phyloP scores from a whole-genome alignment of 2,888 invertebrate genomes.

The Uropetala carovei region DNA sequence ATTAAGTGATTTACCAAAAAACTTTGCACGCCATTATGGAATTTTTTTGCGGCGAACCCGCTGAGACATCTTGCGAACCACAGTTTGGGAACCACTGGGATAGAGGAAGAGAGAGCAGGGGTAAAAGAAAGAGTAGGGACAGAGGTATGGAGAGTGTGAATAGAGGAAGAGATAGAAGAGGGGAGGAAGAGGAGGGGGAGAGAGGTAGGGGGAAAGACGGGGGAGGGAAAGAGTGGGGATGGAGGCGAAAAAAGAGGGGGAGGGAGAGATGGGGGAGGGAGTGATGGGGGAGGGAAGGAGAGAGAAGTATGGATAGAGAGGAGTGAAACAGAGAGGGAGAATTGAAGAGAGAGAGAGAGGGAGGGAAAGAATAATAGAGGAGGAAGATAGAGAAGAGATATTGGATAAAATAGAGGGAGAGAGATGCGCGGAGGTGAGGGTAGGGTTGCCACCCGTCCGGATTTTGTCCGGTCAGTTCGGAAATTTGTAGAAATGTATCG shows the following conservation, averaged over 20 bases:
- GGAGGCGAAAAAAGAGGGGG: not conserved
- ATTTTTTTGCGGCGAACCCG: no score
- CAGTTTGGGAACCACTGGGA: no score
- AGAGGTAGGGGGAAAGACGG: not conserved
- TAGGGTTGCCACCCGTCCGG: no score
- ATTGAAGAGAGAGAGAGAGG: not conserved
- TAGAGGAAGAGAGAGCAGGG: not conserved
- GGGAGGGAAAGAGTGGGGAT: not conserved
- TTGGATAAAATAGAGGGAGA: no score
- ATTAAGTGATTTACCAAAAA: no score
- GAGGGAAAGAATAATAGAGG: not conserved
- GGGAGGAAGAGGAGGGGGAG: not conserved
- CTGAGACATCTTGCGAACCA: no score
- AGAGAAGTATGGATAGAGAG: not conserved
- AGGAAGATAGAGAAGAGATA: not conserved
- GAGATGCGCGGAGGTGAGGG: no score
- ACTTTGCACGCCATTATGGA: no score
- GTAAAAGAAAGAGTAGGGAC: not conserved
- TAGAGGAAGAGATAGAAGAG: not conserved
- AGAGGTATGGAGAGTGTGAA: not conserved
- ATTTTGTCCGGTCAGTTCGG: no score
- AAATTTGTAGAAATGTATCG: no score
- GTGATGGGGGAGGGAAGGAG: not conserved
- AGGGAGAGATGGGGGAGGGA: not conserved
- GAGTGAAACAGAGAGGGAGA: not conserved